Conservation (phyloP, 2,113 vertebrate species). For the Datnioides undecimradiatus region DNA sequence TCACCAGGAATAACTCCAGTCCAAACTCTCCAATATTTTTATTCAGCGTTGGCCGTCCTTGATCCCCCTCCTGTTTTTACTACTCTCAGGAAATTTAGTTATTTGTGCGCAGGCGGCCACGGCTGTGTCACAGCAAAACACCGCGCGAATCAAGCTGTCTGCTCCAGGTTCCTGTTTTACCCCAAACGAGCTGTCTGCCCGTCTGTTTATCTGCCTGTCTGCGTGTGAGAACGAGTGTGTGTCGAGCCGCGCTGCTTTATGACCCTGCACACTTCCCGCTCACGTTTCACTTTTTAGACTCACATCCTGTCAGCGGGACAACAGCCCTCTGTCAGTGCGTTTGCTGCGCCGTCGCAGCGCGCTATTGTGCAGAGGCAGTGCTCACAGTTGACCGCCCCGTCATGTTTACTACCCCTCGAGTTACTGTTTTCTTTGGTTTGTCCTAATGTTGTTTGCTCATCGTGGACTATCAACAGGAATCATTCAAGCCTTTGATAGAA, state of each 20-base stretch:
- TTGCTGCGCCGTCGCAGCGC: background rate
- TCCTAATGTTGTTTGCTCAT: background rate
- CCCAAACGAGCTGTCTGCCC: conserved; percentile 21
- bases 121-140: conserved; percentile 35
- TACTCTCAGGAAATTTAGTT: conserved; percentile 28
- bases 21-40: conserved; percentile 13
- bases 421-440: conserved; percentile 1
- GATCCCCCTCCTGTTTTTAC: conserved; percentile 41
- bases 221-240: conserved; percentile 47
- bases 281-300: conserved; percentile 77
- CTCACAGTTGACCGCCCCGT: background rate
- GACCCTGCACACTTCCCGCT: conserved; percentile 75
- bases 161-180: conserved; percentile 62
- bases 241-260: conserved; percentile 50
- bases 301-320: conserved; percentile 70
- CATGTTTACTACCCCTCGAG: background rate
- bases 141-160: conserved; percentile 15
- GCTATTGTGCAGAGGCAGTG: conserved; percentile 12
- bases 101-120: conserved; percentile 9
- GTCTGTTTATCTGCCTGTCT: conserved; percentile 40
- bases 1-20: conserved; percentile 22
- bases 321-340: conserved; percentile 42
- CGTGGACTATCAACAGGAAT: background rate
- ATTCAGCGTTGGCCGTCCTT: conserved; percentile 16
- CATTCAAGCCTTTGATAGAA: background rate